Evolutionary conservation across 2,113 vertebrate species (phyloP).

Genomic region (Tragelaphus scriptus): DNA sequence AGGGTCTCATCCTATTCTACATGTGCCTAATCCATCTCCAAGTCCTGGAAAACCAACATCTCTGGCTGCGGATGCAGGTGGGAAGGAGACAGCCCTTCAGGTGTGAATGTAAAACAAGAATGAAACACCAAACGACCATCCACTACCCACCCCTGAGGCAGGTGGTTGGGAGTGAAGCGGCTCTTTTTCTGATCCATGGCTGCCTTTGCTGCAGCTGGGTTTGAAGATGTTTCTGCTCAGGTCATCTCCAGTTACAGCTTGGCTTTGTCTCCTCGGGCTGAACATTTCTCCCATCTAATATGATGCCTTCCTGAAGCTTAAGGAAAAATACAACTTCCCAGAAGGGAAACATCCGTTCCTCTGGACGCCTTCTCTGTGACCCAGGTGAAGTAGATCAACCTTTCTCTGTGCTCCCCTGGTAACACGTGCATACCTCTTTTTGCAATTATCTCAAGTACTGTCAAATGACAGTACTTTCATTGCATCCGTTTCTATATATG

Average conservation of each 20-base stretch:
- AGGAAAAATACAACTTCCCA: neutral
- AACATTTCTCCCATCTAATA: neutral
- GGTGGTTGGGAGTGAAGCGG: neutral
- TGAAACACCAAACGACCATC: neutral
- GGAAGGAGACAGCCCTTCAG: neutral
- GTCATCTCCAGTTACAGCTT: neutral
- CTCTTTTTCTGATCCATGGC: neutral
- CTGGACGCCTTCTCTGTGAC: neutral
- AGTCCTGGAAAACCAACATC: neutral
- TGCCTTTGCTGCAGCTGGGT: neutral
- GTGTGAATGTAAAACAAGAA: neutral
- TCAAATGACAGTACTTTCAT: neutral
- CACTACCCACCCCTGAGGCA: fast-evolving
- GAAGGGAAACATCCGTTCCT: neutral
- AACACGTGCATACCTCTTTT: neutral
- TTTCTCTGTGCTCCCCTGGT: neutral
- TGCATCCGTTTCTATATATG: neutral
- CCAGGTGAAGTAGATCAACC: neutral
- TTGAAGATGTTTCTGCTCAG: neutral
- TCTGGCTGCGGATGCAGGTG: neutral
- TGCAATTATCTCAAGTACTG: neutral
- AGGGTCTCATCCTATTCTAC: neutral
- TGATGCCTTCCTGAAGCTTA: neutral
- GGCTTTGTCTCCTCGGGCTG: neutral
- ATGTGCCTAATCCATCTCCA: neutral